Evolutionary conservation across 2,888 invertebrate genomes (phyloP).

Genomic region (Biston betularia): DNA sequence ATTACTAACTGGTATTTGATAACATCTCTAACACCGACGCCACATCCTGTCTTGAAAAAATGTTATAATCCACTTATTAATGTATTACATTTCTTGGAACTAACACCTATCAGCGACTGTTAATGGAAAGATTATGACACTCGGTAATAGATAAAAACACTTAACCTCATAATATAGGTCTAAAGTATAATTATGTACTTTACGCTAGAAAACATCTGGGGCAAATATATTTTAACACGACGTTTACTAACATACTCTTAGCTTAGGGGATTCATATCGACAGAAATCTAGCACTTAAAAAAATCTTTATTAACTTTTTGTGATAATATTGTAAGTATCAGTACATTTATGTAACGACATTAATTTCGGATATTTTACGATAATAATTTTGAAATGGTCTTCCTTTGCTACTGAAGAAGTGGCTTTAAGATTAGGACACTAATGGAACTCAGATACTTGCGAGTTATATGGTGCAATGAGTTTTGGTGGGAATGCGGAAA

Average conservation of each 20-base stretch:
- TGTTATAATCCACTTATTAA: constrained; percentile 6
- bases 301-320: not conserved
- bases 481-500: too few relatives aligned
- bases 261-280: not conserved
- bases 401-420: not conserved
- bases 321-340: constrained; percentile 5
- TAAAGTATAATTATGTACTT: not conserved
- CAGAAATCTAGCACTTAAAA: not conserved
- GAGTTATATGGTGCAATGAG: too few relatives aligned
- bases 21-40: constrained; percentile 21
- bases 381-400: not conserved
- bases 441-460: not conserved
- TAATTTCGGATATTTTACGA: not conserved
- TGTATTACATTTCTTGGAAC: constrained; percentile 22
- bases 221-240: not conserved
- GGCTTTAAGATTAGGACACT: not conserved
- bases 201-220: not conserved
- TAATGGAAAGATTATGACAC: constrained; percentile 10
- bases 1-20: constrained; percentile 28
- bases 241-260: not conserved
- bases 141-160: not conserved
- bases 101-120: constrained; percentile 16
- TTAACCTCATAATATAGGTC: not conserved
- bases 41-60: constrained; percentile 1
- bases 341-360: constrained; percentile 1